Conservation (phyloP, 2,888 invertebrate genomes). For the Thumatha senex region DNA sequence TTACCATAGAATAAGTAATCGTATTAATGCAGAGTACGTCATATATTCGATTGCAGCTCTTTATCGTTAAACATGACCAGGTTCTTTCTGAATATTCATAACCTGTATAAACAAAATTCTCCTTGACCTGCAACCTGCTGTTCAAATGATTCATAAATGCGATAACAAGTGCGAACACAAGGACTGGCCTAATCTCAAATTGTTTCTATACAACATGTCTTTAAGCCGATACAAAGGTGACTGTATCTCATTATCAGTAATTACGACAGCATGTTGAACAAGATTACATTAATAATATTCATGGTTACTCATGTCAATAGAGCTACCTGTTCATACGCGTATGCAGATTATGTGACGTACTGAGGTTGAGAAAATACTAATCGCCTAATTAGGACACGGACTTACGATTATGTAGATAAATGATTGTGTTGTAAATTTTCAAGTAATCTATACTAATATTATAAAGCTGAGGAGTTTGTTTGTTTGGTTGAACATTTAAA, state of each 20-base stretch:
- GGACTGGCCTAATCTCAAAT: too few relatives aligned
- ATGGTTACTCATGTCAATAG: constrained; percentile 6
- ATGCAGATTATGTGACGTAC: constrained; percentile 19
- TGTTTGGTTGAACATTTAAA: too few relatives aligned
- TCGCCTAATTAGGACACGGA: constrained; percentile 19
- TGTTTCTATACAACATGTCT: neutral
- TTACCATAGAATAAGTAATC: too few relatives aligned
- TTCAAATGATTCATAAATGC: constrained; percentile 8
- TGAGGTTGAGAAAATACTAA: constrained; percentile 20
- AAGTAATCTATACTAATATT: too few relatives aligned
- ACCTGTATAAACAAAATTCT: neutral
- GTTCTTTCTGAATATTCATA: neutral
- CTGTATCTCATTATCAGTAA: constrained; percentile 8
- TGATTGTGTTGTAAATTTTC: too few relatives aligned
- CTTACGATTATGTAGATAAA: neutral
- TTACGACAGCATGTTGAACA: constrained; percentile 7
- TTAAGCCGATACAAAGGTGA: constrained; percentile 7
- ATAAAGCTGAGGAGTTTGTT: too few relatives aligned
- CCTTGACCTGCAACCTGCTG: constrained; percentile 14
- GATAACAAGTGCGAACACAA: constrained; percentile 1
- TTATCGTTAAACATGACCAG: neutral
- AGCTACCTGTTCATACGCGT: constrained; percentile 1
- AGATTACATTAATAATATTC: constrained; percentile 10
- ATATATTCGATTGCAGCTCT: neutral
- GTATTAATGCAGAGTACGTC: too few relatives aligned